Base-by-base conservation (phyloP, 2,888 invertebrate species). In the Eupsilia transversa region DNA sequence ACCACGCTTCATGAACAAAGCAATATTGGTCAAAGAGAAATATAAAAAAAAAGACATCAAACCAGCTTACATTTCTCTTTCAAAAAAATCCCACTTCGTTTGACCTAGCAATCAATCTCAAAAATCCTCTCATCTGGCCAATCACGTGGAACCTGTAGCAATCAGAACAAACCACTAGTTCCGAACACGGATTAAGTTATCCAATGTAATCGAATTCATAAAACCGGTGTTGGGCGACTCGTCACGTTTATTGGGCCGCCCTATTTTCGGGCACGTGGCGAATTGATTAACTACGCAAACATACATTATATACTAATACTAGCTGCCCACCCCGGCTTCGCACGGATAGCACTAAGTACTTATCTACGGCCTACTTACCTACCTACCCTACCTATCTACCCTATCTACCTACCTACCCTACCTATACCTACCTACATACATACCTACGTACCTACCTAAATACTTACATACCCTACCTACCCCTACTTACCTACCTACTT, bases 171-270 rank as follows among this genome's bases (percentile, higher is more conserved):
- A 74, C 66, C 84, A 74, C 75, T 84, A 70, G 69, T 74, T 33
- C 60, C 38, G 46, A 49, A 52, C 73, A 57, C 9, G 54, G 81
- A 81, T 81, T 81, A 80, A 84, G 84, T 74, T 74, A 81, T 59
- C 69, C 61, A 67, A 43, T 59, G 41, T 74, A 74, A 81, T 80
- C 84, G 59, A 84, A 70, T 84, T 80, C 46, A 81, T 80, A 61
- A 69, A 84, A 74, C 80, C 83, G 35, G 43, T 60, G 80, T 64
- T 64, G 59, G 57, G 27, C 7, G 61, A 54, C 69, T 80, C 84
- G 84, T 84, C 84, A 84, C 84, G 80, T 81, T 81, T 80, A 73
- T 80, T 73, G 20, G 27, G 17, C 35, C n/a, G 12, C 35, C 63
- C 54, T 49, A 63, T 80, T 84, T 84, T 80, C 27, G 1, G 56